Percentiles rank a stretch among this genome's conserved stretches.
Conservation (phyloP, 1,140 invertebrate species). For the Schlechtendalia chinensis region DNA sequence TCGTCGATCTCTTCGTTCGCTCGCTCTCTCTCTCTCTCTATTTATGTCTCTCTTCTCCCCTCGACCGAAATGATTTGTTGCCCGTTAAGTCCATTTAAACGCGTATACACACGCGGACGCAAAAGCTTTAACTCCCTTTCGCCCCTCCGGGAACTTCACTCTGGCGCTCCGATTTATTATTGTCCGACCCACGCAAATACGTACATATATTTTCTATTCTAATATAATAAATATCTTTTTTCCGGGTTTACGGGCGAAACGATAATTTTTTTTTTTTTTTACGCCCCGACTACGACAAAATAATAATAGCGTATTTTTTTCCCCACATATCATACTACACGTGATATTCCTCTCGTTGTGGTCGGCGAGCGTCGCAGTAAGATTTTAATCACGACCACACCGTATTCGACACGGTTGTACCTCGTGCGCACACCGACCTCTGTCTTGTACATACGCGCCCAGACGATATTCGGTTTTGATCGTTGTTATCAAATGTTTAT, state of each 20-base stretch:
- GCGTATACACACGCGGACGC: not conserved
- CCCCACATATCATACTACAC: not conserved
- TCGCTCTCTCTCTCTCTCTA: no score
- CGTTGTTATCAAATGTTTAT: no score
- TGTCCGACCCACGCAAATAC: not conserved
- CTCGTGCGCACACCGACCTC: no score
- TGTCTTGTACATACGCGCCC: no score
- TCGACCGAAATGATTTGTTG: constrained; percentile 30
- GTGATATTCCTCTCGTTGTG: not conserved
- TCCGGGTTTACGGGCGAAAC: not conserved
- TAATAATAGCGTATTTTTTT: constrained; percentile 17
- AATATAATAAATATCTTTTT: constrained; percentile 26
- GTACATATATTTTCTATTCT: not conserved
- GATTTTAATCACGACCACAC: no score
- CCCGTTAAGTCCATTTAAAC: constrained; percentile 43
- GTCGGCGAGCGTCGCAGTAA: not conserved
- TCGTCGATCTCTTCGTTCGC: no score
- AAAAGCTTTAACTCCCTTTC: constrained; percentile 1
- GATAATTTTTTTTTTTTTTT: constrained; percentile 14
- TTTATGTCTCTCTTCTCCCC: no score
- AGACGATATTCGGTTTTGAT: no score
- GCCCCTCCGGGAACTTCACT: not conserved
- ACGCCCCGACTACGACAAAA: constrained; percentile 3
- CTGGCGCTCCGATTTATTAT: constrained; percentile 20
- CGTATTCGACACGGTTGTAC: no score